phyloP scores from a whole-genome alignment of 2,797 vertebrate species.

The Heterohyrax brucei region DNA sequence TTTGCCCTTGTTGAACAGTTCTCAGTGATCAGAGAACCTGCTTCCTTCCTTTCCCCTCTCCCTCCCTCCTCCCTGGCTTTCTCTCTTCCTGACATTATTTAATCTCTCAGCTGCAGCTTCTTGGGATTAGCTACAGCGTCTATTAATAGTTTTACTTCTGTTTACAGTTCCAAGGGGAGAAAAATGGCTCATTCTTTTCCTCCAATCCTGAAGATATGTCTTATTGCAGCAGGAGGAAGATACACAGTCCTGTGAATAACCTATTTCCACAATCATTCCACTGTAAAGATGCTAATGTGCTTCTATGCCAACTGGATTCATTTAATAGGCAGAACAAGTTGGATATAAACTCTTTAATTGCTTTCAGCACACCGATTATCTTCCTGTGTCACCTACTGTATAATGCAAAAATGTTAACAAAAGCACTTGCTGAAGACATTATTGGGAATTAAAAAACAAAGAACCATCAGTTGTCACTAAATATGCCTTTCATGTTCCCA shows the following conservation, averaged over 20 bases:
- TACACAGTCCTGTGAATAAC: conserved; percentile 75
- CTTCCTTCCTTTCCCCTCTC: neutral
- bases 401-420: conserved; percentile 87
- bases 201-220: conserved; percentile 76
- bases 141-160: conserved; percentile 84
- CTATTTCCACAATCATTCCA: conserved; percentile 83
- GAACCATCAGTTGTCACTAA: conserved; percentile 86
- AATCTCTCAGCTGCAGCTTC: conserved; percentile 79
- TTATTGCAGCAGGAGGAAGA: conserved; percentile 80
- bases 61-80: neutral
- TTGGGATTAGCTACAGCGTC: conserved; percentile 80
- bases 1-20: conserved; percentile 77
- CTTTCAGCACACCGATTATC: conserved; percentile 86
- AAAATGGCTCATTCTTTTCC: conserved; percentile 77
- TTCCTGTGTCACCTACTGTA: conserved; percentile 84
- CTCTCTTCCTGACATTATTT: conserved; percentile 76
- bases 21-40: conserved; percentile 34
- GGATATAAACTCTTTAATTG: conserved; percentile 87
- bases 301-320: conserved; percentile 83
- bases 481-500: conserved; percentile 86
- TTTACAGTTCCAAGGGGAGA: conserved; percentile 81
- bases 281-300: conserved; percentile 84
- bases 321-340: conserved; percentile 86
- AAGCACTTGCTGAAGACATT: conserved; percentile 85
- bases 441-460: conserved; percentile 87